Percentiles rank a stretch among this genome's conserved stretches.
phyloP scores from a whole-genome alignment of 1,140 invertebrate genomes.

The Battus philenor region DNA sequence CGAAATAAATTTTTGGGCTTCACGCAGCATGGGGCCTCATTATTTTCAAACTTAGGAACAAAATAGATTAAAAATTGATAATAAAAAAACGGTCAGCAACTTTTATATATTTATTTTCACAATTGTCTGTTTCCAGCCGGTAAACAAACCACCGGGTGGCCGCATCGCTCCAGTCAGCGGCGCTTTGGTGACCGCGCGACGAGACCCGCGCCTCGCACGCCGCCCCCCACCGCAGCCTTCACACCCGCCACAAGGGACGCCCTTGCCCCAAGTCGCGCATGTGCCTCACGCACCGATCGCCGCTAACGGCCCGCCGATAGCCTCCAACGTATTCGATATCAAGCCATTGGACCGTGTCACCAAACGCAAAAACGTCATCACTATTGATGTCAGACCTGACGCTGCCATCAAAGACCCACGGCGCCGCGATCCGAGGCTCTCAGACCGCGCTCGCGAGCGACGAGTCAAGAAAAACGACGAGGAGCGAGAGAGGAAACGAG shows the following conservation, averaged over 20 bases:
- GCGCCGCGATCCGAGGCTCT: slow-evolving; percentile 31
- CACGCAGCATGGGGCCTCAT: too few relatives aligned
- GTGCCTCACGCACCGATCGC: slow-evolving; percentile 15
- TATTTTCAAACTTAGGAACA: too few relatives aligned
- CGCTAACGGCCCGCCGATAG: slow-evolving; percentile 30
- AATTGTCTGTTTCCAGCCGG: slow-evolving; percentile 36
- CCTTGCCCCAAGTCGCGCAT: not conserved
- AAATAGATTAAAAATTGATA: too few relatives aligned
- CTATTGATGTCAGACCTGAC: slow-evolving; percentile 53
- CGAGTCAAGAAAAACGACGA: slow-evolving; percentile 13
- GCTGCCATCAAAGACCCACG: slow-evolving; percentile 22
- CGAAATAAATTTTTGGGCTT: too few relatives aligned
- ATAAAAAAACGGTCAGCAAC: too few relatives aligned
- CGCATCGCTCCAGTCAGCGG: slow-evolving; percentile 82
- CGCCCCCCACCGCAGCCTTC: slow-evolving; percentile 17
- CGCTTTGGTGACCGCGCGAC: slow-evolving; percentile 75
- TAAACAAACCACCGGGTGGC: slow-evolving; percentile 49
- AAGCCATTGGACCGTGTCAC: slow-evolving; percentile 54
- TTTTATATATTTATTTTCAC: too few relatives aligned
- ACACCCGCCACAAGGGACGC: slow-evolving; percentile 2
- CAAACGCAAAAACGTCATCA: slow-evolving; percentile 65
- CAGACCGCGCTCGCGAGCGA: slow-evolving; percentile 16
- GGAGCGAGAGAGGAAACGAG: slow-evolving; percentile 4
- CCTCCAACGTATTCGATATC: slow-evolving; percentile 59
- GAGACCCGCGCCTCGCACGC: slow-evolving; percentile 45